Conservation (phyloP, 2,888 invertebrate species). For the Mythimna vitellina region DNA sequence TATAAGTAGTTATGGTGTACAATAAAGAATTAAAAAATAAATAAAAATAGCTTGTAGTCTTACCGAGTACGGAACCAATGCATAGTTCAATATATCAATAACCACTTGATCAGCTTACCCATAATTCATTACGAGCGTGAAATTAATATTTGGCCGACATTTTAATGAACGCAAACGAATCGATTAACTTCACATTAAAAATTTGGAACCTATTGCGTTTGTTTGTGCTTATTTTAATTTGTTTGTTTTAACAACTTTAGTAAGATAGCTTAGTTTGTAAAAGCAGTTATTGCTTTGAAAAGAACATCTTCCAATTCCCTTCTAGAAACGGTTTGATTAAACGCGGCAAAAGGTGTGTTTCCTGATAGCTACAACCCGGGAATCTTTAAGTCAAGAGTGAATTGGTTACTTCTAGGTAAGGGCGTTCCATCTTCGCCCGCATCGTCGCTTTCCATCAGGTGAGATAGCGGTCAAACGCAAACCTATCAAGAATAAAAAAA, state of each 20-base stretch:
- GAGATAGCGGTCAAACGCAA: too few species aligned
- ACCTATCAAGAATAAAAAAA: too few species aligned
- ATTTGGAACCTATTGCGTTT: neutral
- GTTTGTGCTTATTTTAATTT: slow-evolving; percentile 8
- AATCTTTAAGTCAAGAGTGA: too few species aligned
- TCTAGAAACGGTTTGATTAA: neutral
- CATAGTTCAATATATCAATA: slow-evolving; percentile 23
- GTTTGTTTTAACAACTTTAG: neutral
- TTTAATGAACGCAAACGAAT: slow-evolving; percentile 52
- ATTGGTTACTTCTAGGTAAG: too few species aligned
- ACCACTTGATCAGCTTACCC: slow-evolving; percentile 40
- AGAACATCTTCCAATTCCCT: neutral
- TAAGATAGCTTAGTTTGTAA: neutral
- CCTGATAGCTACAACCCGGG: too few species aligned
- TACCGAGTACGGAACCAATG: slow-evolving; percentile 33
- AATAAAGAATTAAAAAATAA: too few species aligned
- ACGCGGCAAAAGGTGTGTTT: too few species aligned
- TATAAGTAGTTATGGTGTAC: too few species aligned
- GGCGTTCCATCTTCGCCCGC: too few species aligned
- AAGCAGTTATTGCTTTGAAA: neutral
- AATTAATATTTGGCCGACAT: slow-evolving; percentile 62
- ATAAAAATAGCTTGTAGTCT: neutral
- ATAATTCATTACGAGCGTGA: slow-evolving; percentile 58
- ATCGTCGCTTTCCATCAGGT: too few species aligned
- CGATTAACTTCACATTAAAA: slow-evolving; percentile 34